Evolutionary conservation across 2,113 vertebrate species (phyloP).

Genomic region (Tapirus terrestris): DNA sequence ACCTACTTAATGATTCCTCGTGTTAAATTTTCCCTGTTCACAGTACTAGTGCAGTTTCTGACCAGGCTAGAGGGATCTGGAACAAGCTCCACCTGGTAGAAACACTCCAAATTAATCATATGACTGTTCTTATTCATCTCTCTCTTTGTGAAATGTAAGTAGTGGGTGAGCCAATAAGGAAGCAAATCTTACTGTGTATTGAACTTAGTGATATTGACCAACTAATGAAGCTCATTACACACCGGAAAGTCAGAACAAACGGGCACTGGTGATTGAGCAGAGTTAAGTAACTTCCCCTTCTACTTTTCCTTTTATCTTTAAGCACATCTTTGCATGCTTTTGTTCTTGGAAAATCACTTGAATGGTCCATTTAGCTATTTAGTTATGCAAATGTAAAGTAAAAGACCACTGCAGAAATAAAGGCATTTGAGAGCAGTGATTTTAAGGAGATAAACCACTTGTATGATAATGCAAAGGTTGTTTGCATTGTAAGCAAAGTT

Average conservation of each 20-base stretch:
- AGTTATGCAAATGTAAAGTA: neutral
- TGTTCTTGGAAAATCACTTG: neutral
- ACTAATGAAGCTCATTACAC: neutral
- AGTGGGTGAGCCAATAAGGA: neutral
- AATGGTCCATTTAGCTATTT: neutral
- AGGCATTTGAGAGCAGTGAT: neutral
- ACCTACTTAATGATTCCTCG: neutral
- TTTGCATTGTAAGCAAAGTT: neutral
- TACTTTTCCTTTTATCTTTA: neutral
- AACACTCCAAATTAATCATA: neutral
- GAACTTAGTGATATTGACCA: neutral
- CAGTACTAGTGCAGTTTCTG: neutral
- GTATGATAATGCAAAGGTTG: neutral
- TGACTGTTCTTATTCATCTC: neutral
- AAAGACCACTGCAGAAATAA: constrained; percentile 16
- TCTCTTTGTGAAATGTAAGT: constrained; percentile 11
- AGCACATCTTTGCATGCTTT: neutral
- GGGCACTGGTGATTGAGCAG: neutral
- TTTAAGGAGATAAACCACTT: neutral
- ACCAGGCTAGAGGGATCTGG: neutral
- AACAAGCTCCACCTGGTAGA: neutral
- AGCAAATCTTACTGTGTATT: neutral
- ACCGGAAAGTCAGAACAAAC: neutral
- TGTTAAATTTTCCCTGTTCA: neutral
- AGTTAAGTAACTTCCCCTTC: neutral